Evolutionary conservation across 2,888 invertebrate genomes (phyloP).

Genomic region (Clistopyga incitator): DNA sequence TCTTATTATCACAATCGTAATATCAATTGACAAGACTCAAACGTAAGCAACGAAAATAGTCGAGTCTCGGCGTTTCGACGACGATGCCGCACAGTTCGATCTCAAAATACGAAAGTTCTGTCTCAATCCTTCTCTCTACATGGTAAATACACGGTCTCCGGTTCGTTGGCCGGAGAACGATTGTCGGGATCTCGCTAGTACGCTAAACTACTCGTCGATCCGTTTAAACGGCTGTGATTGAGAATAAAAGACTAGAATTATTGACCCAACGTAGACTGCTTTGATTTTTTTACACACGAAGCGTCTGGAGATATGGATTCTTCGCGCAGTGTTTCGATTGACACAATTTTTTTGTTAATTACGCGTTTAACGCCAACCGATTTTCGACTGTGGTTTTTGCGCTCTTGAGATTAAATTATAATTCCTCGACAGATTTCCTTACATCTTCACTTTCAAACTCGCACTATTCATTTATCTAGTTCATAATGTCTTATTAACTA

Average conservation of each 20-base stretch:
- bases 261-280: constrained; percentile 49
- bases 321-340: constrained; percentile 24
- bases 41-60: constrained; percentile 37
- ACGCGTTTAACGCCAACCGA: background rate
- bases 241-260: constrained; percentile 77
- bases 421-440: no score
- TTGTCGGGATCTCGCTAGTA: constrained; percentile 42
- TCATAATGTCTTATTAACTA: no score
- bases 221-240: constrained; percentile 76
- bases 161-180: background rate
- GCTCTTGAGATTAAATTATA: no score
- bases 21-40: constrained; percentile 44
- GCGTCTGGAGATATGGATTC: background rate
- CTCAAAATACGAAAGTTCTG: constrained; percentile 31
- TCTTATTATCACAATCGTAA: constrained; percentile 51
- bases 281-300: constrained; percentile 45
- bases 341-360: constrained; percentile 17
- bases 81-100: constrained; percentile 25
- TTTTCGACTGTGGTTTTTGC: constrained; percentile 34
- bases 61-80: constrained; percentile 25
- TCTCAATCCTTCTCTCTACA: constrained; percentile 25
- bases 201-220: constrained; percentile 51
- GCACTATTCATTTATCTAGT: no score
- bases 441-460: no score
- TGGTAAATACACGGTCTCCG: constrained; percentile 1